Evolutionary conservation across 2,888 invertebrate species (phyloP).

Genomic region (Acleris holmiana): DNA sequence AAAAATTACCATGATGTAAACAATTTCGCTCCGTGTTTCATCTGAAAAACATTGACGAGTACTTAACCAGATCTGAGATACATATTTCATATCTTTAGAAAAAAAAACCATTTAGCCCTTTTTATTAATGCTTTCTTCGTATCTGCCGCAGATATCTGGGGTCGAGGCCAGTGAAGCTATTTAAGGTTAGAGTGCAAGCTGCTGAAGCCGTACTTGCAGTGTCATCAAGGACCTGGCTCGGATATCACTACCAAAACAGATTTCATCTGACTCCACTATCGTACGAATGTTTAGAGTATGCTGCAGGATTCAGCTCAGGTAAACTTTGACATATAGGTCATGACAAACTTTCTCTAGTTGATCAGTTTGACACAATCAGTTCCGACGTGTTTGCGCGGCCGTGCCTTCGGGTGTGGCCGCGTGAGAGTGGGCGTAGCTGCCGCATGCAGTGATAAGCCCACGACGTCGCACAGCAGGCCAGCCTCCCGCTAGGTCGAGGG

Average conservation of each 20-base stretch:
- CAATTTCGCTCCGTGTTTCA: constrained; percentile 85
- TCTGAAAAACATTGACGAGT: constrained; percentile 84
- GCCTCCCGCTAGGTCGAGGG: constrained; percentile 82
- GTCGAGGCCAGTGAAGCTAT: constrained; percentile 97
- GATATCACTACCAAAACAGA: constrained; percentile 98
- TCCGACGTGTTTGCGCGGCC: constrained; percentile 68
- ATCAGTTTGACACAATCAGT: no score
- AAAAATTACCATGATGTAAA: constrained; percentile 66
- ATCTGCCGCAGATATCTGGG: constrained; percentile 89
- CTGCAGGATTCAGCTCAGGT: constrained; percentile 96
- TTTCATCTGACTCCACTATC: constrained; percentile 98
- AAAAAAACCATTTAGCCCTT: background rate
- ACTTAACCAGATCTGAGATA: constrained; percentile 79
- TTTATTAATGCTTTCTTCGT: constrained; percentile 3
- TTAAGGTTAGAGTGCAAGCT: constrained; percentile 97
- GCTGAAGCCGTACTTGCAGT: constrained; percentile 98
- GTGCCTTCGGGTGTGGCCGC: constrained; percentile 59
- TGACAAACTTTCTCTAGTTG: no score
- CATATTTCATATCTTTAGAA: background rate
- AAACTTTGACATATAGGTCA: constrained; percentile 17
- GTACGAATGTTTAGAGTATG: constrained; percentile 98
- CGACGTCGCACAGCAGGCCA: constrained; percentile 86
- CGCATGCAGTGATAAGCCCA: constrained; percentile 80
- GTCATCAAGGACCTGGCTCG: constrained; percentile 98
- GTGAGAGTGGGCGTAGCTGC: constrained; percentile 80